Conservation (phyloP, 37 sponge, comb jelly and placozoan species). For the Oscarella lobularis region DNA sequence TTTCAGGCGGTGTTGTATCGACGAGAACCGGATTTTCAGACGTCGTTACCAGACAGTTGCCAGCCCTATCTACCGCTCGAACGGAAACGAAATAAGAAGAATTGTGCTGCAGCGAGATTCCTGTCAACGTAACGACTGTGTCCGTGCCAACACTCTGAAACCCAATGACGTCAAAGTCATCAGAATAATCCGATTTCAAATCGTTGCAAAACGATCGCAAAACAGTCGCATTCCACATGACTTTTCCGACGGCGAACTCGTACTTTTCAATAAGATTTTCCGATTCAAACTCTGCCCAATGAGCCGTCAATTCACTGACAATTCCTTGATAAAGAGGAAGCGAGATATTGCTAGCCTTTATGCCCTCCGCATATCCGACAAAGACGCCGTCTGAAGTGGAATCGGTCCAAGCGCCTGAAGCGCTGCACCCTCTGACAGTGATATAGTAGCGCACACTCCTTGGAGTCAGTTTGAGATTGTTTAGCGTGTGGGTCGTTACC, state of each 20-base stretch:
- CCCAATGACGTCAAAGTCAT: constrained; percentile 28
- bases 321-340: constrained; percentile 32
- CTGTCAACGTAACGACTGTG: constrained; percentile 8
- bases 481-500: constrained; percentile 25
- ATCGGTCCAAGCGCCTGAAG: constrained; percentile 39
- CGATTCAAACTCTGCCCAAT: constrained; percentile 63
- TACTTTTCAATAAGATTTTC: constrained; percentile 48
- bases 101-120: constrained; percentile 31
- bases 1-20: constrained; percentile 45
- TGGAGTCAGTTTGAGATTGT: constrained; percentile 37
- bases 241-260: constrained; percentile 47
- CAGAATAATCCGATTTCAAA: constrained; percentile 6
- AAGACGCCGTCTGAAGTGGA: constrained; percentile 63
- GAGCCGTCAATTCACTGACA: constrained; percentile 12
- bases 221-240: not conserved
- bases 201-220: constrained; percentile 29
- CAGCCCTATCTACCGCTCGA: constrained; percentile 57
- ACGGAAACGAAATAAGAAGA: constrained; percentile 50
- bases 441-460: constrained; percentile 33
- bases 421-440: constrained; percentile 64
- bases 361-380: constrained; percentile 20
- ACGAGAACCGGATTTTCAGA: constrained; percentile 18
- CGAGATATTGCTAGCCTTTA: constrained; percentile 33
- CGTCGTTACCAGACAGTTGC: constrained; percentile 29
- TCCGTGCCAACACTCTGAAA: constrained; percentile 23